phyloP scores from a whole-genome alignment of 2,113 vertebrate species.

The Ivindomyrus marchei region DNA sequence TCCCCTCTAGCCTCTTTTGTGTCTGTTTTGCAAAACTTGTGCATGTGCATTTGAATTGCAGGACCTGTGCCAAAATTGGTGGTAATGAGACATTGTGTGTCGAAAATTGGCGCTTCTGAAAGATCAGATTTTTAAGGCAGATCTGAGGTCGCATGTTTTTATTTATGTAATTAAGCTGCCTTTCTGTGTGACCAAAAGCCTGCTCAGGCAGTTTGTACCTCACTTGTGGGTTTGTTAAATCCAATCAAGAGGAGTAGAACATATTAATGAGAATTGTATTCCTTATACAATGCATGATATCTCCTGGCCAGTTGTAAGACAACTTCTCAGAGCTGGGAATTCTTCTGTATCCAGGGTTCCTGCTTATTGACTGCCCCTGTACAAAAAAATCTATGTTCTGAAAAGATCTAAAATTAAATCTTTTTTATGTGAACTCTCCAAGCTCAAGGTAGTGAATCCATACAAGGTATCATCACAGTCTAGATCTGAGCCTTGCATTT shows the following conservation, averaged over 20 bases:
- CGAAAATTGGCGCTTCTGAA: neutral
- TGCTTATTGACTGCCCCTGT: constrained; percentile 24
- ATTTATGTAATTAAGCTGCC: constrained; percentile 13
- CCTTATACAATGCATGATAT: constrained; percentile 42
- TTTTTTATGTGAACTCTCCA: constrained; percentile 35
- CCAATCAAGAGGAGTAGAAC: constrained; percentile 53
- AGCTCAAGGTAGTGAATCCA: constrained; percentile 38
- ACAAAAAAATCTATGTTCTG: constrained; percentile 33
- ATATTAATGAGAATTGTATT: constrained; percentile 50
- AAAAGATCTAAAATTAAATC: constrained; percentile 44
- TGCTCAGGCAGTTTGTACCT: constrained; percentile 61
- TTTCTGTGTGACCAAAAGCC: constrained; percentile 43
- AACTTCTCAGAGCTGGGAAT: neutral
- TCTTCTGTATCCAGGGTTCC: constrained; percentile 15
- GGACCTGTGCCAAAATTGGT: neutral
- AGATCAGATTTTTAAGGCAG: neutral
- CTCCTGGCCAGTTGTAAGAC: neutral
- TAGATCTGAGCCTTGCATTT: neutral
- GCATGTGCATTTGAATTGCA: neutral
- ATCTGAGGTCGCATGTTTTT: neutral
- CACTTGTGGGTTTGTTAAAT: constrained; percentile 56
- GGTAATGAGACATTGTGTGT: neutral
- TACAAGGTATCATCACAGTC: constrained; percentile 17
- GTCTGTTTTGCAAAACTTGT: neutral
- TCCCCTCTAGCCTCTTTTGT: neutral